phyloP scores from a whole-genome alignment of 1,140 invertebrate species.

The Dolichoris vasculosae region DNA sequence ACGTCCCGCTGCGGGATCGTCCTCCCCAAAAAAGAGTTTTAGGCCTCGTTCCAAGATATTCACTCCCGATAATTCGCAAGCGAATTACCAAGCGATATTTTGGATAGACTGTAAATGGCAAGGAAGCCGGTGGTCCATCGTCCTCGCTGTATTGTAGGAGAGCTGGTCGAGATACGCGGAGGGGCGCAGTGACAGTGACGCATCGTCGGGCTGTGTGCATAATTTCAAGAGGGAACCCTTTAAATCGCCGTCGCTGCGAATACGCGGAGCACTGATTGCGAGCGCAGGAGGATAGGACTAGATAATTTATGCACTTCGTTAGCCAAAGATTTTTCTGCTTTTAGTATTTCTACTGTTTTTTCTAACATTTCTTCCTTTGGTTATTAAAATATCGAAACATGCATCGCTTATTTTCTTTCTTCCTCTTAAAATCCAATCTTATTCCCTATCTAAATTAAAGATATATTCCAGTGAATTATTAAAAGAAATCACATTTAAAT shows the following conservation, averaged over 20 bases:
- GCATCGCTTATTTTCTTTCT: neutral
- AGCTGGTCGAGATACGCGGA: neutral
- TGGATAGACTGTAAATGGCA: neutral
- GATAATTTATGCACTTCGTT: neutral
- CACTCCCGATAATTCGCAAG: slow-evolving; percentile 25
- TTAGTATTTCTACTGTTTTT: neutral
- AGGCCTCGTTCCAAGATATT: slow-evolving; percentile 35
- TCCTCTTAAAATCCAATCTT: neutral
- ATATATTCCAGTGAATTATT: too few species aligned
- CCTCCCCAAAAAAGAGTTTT: neutral
- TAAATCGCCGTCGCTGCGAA: neutral
- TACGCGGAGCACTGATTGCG: neutral
- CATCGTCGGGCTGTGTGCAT: slow-evolving; percentile 12
- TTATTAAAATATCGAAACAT: neutral
- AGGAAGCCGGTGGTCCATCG: slow-evolving; percentile 35
- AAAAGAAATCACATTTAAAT: neutral
- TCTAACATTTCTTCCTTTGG: neutral
- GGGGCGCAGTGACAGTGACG: slow-evolving; percentile 33
- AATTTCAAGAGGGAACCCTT: slow-evolving; percentile 22
- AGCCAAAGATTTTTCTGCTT: neutral
- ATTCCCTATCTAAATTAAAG: neutral
- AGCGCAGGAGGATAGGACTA: neutral
- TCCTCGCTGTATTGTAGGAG: neutral
- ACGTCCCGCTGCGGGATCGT: neutral
- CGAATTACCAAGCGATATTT: neutral